These are phyloP conservation scores for Agonopterix alstromeriana DNA, from an alignment of 2,888 invertebrate species.

Conservation along the genomic window DNA sequence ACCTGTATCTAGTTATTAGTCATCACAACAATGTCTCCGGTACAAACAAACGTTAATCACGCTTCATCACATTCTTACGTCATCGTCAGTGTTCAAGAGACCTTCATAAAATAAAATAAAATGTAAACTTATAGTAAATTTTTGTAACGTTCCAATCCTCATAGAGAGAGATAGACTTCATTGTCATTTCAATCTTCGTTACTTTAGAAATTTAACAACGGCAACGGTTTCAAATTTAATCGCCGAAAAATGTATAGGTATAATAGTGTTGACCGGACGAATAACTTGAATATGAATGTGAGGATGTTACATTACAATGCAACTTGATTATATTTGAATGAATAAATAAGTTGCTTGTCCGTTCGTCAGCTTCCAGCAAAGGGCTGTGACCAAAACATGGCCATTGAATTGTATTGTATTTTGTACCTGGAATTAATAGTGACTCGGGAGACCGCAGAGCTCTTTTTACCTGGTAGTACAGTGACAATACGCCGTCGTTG, in stretches of 20 bases:
- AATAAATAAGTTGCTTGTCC: conserved; percentile 34
- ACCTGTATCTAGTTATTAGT: not conserved
- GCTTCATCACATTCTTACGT: conserved; percentile 8
- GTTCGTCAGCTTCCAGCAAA: conserved; percentile 16
- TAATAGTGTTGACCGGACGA: conserved; percentile 17
- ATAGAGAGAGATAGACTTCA: too few relatives aligned
- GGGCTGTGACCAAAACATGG: conserved; percentile 17
- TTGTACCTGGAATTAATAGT: conserved; percentile 13
- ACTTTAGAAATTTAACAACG: too few relatives aligned
- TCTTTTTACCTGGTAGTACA: not conserved
- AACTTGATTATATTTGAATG: conserved; percentile 40
- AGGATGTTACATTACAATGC: conserved; percentile 32
- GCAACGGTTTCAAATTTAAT: too few relatives aligned
- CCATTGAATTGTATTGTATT: conserved; percentile 12
- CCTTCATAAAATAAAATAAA: too few relatives aligned
- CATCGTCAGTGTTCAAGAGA: not conserved
- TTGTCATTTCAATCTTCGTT: too few relatives aligned
- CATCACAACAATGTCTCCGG: too few relatives aligned
- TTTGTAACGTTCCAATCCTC: too few relatives aligned
- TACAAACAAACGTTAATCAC: conserved; percentile 2
- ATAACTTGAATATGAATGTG: conserved; percentile 22
- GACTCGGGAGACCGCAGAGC: not conserved
- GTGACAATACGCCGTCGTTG: not conserved
- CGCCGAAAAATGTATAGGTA: too few relatives aligned
- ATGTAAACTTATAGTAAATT: too few relatives aligned